phyloP scores from a whole-genome alignment of 2,113 vertebrate genomes.

The Oxygymnocypris stewartii region DNA sequence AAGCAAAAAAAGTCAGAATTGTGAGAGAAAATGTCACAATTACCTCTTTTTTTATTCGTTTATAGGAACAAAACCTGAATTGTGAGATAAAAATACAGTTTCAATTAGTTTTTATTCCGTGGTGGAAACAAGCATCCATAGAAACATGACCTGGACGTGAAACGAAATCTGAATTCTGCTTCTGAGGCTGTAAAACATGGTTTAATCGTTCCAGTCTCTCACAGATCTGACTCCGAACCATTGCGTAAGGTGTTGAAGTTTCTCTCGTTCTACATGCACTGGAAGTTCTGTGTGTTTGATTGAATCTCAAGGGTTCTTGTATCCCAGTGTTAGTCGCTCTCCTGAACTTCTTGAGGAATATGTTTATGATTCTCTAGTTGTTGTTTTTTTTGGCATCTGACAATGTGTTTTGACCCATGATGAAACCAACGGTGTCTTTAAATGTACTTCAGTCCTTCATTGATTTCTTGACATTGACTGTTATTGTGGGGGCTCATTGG shows the following conservation, averaged over 20 bases:
- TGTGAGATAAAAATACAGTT: too few species aligned
- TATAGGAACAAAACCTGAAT: too few species aligned
- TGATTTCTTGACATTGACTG: background rate
- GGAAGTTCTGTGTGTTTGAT: constrained; percentile 74
- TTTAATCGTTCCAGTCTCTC: background rate
- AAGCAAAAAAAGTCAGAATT: background rate
- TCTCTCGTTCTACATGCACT: constrained; percentile 78
- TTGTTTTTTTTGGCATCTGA: constrained; percentile 35
- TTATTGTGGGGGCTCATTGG: background rate
- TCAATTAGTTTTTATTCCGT: background rate
- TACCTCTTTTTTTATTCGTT: too few species aligned
- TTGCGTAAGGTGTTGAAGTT: background rate
- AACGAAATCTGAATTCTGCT: background rate
- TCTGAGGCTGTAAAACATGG: background rate
- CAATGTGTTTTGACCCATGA: constrained; percentile 59
- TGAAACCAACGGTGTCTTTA: constrained; percentile 77
- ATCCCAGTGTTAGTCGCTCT: constrained; percentile 59
- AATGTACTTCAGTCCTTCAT: constrained; percentile 64
- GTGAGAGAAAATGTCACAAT: background rate
- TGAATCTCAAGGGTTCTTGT: constrained; percentile 67
- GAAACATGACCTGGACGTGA: background rate
- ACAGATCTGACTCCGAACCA: background rate
- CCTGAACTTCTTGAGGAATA: constrained; percentile 42
- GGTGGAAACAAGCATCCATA: background rate
- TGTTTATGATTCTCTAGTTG: background rate